Evolutionary conservation across 2,888 invertebrate species (phyloP), one percentile per base, ranked within the genome.

Genomic region (Zaprionus bogoriensis): DNA sequence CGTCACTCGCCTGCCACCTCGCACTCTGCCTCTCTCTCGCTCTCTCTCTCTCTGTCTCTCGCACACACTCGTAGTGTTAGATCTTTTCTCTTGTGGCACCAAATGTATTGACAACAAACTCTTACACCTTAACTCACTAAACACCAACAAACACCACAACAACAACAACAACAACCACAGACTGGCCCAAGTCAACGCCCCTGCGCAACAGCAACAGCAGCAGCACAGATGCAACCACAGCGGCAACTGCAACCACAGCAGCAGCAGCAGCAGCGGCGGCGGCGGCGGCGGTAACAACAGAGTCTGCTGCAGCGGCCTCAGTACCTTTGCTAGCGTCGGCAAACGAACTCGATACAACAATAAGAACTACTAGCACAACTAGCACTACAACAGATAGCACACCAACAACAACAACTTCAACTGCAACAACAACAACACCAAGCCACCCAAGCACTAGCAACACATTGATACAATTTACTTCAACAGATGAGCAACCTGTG

Each of bases 181-280:
- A 88, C 79, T 89, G 89, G 89, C 87, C 89, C 58, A 89, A 88
- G 71, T 87, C 89, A 65, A 80, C 80, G 69, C 65, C 80, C 25
- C 46, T 65, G 53, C 10, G 38, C 19, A 9, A 9, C 38, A 17
- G 48, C 42, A 39, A 20, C 39, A 67, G 44, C 63, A 59, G 50
- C 53, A 70, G 10, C 60, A 53, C 72, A 73, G 65, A 47, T 67
- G 65, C 58, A 46, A 47, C 69, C 46, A 25, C 48, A 41, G 23
- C 45, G 9, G 19, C 19, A 32, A 30, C 67, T 42, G 23, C 57
- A 52, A 60, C 17, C 42, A 22, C 60, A 32, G 53, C 42, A 39
- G 28, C 45, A 19, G 25, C 59, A 30, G 17, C 63, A 60, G 28
- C 28, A 48, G 55, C 41, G 22, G 32, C 62, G 55, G 44, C 23